A percentile compares a stretch with the other conserved stretches of the same genome.
Conservation (phyloP, 1,140 invertebrate genomes). For the Pseudobourletiella spinata region DNA sequence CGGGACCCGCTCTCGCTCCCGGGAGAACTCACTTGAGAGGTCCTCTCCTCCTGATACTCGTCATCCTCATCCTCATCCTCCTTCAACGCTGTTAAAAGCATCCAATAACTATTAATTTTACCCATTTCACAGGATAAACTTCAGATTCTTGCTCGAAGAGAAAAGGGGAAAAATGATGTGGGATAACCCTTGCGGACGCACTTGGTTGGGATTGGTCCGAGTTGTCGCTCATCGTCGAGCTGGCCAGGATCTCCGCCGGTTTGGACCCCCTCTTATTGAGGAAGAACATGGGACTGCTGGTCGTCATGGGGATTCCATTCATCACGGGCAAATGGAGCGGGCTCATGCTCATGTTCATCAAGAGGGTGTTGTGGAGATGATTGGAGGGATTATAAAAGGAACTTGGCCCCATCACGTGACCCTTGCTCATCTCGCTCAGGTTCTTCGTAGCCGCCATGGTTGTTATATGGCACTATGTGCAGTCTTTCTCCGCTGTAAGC, state of each 20-base stretch:
- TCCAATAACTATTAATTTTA: neutral
- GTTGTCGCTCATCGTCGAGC: neutral
- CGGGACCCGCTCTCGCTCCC: neutral
- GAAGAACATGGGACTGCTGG: neutral
- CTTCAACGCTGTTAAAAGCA: neutral
- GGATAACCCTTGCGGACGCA: too few species aligned
- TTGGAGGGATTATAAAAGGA: neutral
- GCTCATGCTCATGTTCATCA: neutral
- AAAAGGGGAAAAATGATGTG: neutral
- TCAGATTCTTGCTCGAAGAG: neutral
- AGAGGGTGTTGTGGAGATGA: neutral
- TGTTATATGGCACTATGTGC: too few species aligned
- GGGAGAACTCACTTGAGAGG: neutral
- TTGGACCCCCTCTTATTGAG: neutral
- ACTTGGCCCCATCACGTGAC: neutral
- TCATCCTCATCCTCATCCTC: neutral
- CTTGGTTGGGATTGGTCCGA: neutral
- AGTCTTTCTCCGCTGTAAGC: too few species aligned
- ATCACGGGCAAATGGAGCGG: neutral
- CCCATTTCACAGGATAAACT: neutral
- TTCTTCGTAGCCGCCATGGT: neutral
- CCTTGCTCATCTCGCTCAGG: neutral
- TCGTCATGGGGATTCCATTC: too few species aligned
- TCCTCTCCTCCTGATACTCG: neutral
- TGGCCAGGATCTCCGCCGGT: neutral